Conservation (phyloP, 2,888 invertebrate species). For the Clunio marinus region DNA sequence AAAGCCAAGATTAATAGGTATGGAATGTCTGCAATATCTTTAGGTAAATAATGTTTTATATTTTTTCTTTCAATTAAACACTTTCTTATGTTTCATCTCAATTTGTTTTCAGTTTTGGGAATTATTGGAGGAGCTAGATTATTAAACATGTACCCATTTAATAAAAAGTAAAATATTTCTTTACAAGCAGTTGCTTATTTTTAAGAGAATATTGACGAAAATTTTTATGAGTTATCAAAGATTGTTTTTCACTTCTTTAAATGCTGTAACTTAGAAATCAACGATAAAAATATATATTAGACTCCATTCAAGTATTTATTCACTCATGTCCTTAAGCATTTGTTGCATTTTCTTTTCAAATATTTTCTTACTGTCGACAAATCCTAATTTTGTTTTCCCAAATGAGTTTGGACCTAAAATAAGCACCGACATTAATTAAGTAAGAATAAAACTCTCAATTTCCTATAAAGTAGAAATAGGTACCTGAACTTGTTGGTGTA, state of each 20-base stretch:
- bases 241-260: not conserved
- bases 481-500: slow-evolving; percentile 8
- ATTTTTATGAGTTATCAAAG: not conserved
- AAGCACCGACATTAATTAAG: no score
- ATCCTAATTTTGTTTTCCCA: slow-evolving; percentile 29
- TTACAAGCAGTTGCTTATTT: not conserved
- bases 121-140: not conserved
- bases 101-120: not conserved
- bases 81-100: not conserved
- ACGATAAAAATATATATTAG: not conserved
- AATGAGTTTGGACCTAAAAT: slow-evolving; percentile 23
- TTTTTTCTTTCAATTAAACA: not conserved
- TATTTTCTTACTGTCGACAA: slow-evolving; percentile 27
- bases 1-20: slow-evolving; percentile 8
- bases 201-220: not conserved
- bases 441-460: no score
- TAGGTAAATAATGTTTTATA: not conserved
- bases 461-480: no score
- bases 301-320: not conserved
- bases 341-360: slow-evolving; percentile 33
- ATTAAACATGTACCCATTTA: slow-evolving; percentile 21
- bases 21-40: slow-evolving; percentile 1
- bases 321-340: slow-evolving; percentile 10
- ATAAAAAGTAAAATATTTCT: not conserved
- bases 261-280: not conserved